Conservation (phyloP, 2,888 invertebrate species). For the Cosmopolites sordidus region DNA sequence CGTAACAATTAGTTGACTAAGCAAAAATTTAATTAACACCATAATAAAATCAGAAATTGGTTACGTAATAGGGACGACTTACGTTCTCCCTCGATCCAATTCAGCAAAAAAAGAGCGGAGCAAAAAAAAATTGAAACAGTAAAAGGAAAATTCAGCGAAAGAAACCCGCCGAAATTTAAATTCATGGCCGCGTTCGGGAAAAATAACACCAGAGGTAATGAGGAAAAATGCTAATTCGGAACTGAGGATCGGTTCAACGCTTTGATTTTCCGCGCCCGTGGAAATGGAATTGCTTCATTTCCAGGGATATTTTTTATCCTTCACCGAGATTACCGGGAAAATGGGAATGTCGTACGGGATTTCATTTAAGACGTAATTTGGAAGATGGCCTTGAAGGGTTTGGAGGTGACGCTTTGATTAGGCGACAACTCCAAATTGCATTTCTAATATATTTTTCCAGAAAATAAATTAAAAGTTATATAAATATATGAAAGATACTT, state of each 20-base stretch:
- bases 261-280: slow-evolving; percentile 28
- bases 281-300: slow-evolving; percentile 29
- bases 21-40: too few relatives aligned
- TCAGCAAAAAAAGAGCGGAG: not conserved
- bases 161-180: slow-evolving; percentile 23
- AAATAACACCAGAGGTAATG: slow-evolving; percentile 26
- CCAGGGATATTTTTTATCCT: slow-evolving; percentile 27
- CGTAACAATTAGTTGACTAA: too few relatives aligned
- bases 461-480: not conserved
- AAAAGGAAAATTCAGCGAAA: slow-evolving; percentile 4
- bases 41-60: too few relatives aligned
- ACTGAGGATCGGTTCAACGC: slow-evolving; percentile 22
- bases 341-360: slow-evolving; percentile 19
- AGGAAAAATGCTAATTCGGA: slow-evolving; percentile 28
- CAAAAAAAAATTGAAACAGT: not conserved
- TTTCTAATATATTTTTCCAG: not conserved
- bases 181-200: slow-evolving; percentile 21
- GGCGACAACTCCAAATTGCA: not conserved
- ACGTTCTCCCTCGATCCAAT: too few relatives aligned
- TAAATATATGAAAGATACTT: too few relatives aligned
- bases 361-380: slow-evolving; percentile 18
- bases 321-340: slow-evolving; percentile 18
- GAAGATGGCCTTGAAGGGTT: not conserved
- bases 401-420: not conserved
- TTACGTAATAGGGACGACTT: too few relatives aligned